Conservation (phyloP, 2,888 invertebrate species). For the Carabus problematicus region DNA sequence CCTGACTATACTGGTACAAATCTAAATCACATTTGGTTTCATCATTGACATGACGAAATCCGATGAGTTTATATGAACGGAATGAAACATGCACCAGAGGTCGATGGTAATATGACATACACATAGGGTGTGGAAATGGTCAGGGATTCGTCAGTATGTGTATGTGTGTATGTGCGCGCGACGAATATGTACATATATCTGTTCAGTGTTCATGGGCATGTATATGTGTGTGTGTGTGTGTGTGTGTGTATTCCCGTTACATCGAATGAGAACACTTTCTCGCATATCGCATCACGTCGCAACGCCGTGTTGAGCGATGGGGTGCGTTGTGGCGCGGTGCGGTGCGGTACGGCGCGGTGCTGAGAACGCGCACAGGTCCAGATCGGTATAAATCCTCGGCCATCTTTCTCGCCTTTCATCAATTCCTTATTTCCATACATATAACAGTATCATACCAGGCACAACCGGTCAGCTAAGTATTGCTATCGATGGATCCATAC, state of each 20-base stretch:
- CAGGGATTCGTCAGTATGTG: no score
- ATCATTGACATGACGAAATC: no score
- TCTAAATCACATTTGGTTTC: no score
- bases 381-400: slow-evolving; percentile 53
- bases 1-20: no score
- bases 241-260: slow-evolving; percentile 4
- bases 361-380: slow-evolving; percentile 13
- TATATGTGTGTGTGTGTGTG: slow-evolving; percentile 1
- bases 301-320: neutral
- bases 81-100: slow-evolving; percentile 10
- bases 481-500: slow-evolving; percentile 8
- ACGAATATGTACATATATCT: no score
- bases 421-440: slow-evolving; percentile 58
- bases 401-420: slow-evolving; percentile 55
- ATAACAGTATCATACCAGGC: slow-evolving; percentile 54
- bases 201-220: slow-evolving; percentile 4
- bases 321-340: neutral
- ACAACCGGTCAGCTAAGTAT: slow-evolving; percentile 52
- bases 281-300: slow-evolving; percentile 4
- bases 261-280: slow-evolving; percentile 10
- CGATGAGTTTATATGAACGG: neutral
- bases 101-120: slow-evolving; percentile 5
- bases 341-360: slow-evolving; percentile 2
- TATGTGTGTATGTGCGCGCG: no score
- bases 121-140: neutral